Percentiles rank a stretch among this genome's conserved stretches.
These are phyloP conservation scores for Tetrapedia diversipes DNA, from an alignment of 2,888 invertebrate genomes.

Conservation along the genomic window DNA sequence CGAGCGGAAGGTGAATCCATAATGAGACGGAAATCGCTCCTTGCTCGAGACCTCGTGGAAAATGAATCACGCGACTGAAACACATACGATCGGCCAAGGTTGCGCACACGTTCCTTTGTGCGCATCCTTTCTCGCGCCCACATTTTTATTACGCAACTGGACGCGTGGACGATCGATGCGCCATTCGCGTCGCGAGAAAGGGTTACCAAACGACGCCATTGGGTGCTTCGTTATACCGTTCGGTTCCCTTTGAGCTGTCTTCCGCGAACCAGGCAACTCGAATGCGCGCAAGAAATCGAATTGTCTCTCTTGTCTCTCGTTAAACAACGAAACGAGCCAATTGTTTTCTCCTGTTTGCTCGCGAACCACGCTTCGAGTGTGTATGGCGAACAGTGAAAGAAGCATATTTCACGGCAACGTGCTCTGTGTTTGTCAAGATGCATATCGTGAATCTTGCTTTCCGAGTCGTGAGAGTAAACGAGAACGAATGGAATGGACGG, in stretches of 20 bases:
- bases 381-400: not conserved
- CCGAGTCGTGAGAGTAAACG: not conserved
- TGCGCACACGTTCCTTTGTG: not conserved
- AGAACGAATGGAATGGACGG: not conserved
- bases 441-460: not conserved
- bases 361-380: not conserved
- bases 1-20: conserved; percentile 18
- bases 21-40: conserved; percentile 35
- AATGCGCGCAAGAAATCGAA: conserved; percentile 21
- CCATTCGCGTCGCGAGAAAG: conserved; percentile 10
- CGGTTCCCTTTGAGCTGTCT: not conserved
- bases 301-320: conserved; percentile 16
- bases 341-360: conserved; percentile 9
- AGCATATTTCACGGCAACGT: not conserved
- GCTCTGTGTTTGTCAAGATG: not conserved
- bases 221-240: not conserved
- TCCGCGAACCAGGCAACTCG: conserved; percentile 9
- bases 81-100: conserved; percentile 41
- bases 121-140: conserved; percentile 19
- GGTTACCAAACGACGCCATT: conserved; percentile 19
- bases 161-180: conserved; percentile 21
- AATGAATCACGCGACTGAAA: conserved; percentile 34
- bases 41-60: conserved; percentile 6
- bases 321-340: conserved; percentile 32
- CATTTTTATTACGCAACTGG: conserved; percentile 34